Base-by-base conservation (phyloP, 2,113 vertebrate genomes). In the Tylochromis polylepis region DNA sequence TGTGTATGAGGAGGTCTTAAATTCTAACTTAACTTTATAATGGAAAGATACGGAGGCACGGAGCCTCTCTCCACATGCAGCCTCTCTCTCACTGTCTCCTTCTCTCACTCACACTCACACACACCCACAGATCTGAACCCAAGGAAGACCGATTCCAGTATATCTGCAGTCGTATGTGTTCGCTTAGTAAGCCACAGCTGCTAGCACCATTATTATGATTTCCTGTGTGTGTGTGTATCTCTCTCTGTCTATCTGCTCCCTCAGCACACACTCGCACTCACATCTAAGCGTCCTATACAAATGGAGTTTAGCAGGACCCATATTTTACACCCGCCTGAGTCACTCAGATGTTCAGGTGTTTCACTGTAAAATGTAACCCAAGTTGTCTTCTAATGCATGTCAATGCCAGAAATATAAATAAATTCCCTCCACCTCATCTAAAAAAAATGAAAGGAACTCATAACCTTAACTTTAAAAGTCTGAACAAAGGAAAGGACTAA, bases 171-270 rank as follows among this genome's bases (percentile, higher is more conserved):
- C 93, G 91, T 94, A 93, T 96, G 94, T 93, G 91, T 96, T 95
- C 95, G 94, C 95, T 95, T 96, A 94, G 89, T 90, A 86, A 94
- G 80, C 80, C 92, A 88, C 96, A 96, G 95, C 95, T 96, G 96
- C 95, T 96, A 94, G 92, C 93, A 79, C 93, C 92, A 95, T 95
- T 95, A 95, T 88, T 90, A 89, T 88, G 91, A 92, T 94, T 95
- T 95, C 92, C 92, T 95, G 91, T 91, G 90, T 92, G 41, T n/a
- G n/a, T n/a, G 89, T 83, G 84, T 77, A 85, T 78, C 89, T 91
- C 75, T 90, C 46, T 89, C 83, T 91, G 86, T 90, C 91, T 90
- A 57, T 91, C 90, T 86, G 82, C 85, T 85, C 82, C 85, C 72
- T 85, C 79, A 87, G 70, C 43, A 29, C 41, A 85, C 82, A 82